These are phyloP conservation scores for Catagonus wagneri DNA, from an alignment of 2,113 vertebrate species.

Conservation along the genomic window DNA sequence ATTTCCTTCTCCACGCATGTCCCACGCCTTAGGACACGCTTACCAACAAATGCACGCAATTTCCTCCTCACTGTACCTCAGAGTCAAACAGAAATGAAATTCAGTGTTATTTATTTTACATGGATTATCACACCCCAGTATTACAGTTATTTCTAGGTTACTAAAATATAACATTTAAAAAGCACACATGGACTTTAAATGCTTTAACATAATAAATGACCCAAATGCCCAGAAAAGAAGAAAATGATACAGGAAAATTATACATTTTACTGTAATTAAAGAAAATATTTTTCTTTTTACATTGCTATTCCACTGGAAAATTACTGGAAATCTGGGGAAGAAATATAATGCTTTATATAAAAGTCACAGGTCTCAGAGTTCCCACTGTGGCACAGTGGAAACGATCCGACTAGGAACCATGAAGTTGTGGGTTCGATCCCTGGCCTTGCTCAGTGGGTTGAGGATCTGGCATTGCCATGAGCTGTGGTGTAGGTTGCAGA, in stretches of 20 bases:
- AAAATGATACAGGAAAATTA: neutral
- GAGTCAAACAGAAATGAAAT: slow-evolving; percentile 41
- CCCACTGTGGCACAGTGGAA: too few species aligned
- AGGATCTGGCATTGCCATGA: too few species aligned
- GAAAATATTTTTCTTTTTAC: slow-evolving; percentile 16
- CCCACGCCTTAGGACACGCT: neutral
- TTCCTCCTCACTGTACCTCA: neutral
- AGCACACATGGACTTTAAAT: neutral
- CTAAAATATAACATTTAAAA: slow-evolving; percentile 47
- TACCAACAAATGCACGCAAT: slow-evolving; percentile 15
- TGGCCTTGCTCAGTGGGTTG: too few species aligned
- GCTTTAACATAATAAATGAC: slow-evolving; percentile 7
- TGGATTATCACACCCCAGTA: neutral
- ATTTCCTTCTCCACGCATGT: neutral
- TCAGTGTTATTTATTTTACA: slow-evolving; percentile 34
- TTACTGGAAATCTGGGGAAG: slow-evolving; percentile 47
- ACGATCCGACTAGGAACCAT: too few species aligned
- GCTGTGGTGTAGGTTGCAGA: too few species aligned
- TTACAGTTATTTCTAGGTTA: slow-evolving; percentile 29
- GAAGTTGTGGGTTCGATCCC: too few species aligned
- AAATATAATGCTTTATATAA: slow-evolving; percentile 63
- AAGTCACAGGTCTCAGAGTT: slow-evolving; percentile 49
- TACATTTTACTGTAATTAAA: slow-evolving; percentile 58
- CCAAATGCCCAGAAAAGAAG: slow-evolving; percentile 42
- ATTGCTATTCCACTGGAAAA: slow-evolving; percentile 57